Evolutionary conservation across 2,113 vertebrate species (phyloP).

Genomic region (Gracilinanus agilis): DNA sequence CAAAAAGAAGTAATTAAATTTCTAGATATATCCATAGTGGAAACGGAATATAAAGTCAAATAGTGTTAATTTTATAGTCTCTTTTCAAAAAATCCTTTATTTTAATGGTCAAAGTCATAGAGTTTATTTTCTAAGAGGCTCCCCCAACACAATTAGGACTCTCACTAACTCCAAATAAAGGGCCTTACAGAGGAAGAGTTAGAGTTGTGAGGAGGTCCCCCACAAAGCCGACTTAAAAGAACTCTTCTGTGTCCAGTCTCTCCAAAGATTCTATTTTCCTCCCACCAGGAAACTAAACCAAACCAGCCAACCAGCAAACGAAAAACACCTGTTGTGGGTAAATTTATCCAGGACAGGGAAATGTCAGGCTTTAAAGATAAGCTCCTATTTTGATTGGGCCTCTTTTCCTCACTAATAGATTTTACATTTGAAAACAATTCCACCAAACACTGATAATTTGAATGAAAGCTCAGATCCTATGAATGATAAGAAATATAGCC

Average conservation of each 20-base stretch:
- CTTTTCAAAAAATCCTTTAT: background rate
- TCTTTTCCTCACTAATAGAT: background rate
- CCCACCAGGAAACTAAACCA: background rate
- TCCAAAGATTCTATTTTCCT: background rate
- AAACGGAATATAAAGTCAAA: background rate
- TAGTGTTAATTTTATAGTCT: background rate
- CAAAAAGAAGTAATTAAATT: background rate
- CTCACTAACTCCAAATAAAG: background rate
- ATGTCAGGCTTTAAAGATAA: constrained; percentile 9
- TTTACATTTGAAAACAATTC: constrained; percentile 53
- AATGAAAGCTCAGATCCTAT: background rate
- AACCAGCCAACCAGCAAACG: background rate
- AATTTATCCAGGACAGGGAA: background rate
- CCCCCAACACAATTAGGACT: background rate
- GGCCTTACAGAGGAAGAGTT: background rate
- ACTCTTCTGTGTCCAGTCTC: background rate
- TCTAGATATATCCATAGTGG: background rate
- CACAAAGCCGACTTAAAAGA: background rate
- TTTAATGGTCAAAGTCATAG: background rate
- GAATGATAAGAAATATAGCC: constrained; percentile 27
- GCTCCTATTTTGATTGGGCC: constrained; percentile 30
- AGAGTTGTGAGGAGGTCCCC: background rate
- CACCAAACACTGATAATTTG: background rate
- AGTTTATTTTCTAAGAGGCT: background rate
- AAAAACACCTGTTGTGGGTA: background rate